Base-by-base conservation (phyloP, 2,797 vertebrate genomes). In the Ataeniobius toweri region DNA sequence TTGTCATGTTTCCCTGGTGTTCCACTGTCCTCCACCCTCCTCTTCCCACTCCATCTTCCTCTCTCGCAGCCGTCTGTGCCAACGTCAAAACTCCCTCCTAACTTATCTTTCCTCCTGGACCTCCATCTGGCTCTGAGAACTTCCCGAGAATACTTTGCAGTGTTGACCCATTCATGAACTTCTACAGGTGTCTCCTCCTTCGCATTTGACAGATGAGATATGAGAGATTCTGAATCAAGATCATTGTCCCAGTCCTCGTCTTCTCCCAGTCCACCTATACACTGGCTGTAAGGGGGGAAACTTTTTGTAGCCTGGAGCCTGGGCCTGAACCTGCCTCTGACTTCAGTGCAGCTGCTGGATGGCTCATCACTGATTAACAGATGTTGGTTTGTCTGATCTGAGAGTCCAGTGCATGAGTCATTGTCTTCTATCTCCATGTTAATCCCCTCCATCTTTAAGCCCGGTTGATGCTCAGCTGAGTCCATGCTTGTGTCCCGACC, bases 201-300 rank as follows among this genome's bases (percentile, higher is more conserved):
- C 6, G 18, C 6, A 31, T 26, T 20, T 2, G 36, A 36, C 9
- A 56, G 63, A 7, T 55, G 39, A 73, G 46, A 22, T 39, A 18
- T 3, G 18, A 36, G 18, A 31, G 75, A 73, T 28, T 75, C n/a
- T 12, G 77, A 74, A 48, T 71, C 44, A 0, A 68, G 10, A 51
- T 80, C 83, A 8, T 70, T 41, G 48, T 90, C 80, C 24, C 0
- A 0, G 6, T 83, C 81, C 31, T 1, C 5, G 0, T 91, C 82
- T 5, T 89, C 88, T 75, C 85, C 88, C 0, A 91, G 86, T 76
- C 91, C 94, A 78, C 90, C 90, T 9, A 93, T 88, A 41, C 84
- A 87, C 75, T 92, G 88, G 71, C 59, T 94, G 76, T 94, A 94
- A 74, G 93, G 94, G 7, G 94, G 94, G 51, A 94, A 92, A 6